Percentiles rank a stretch among this genome's conserved stretches.
Evolutionary conservation across 2,113 vertebrate species (phyloP).

Genomic region (Meleagris gallopavo): DNA sequence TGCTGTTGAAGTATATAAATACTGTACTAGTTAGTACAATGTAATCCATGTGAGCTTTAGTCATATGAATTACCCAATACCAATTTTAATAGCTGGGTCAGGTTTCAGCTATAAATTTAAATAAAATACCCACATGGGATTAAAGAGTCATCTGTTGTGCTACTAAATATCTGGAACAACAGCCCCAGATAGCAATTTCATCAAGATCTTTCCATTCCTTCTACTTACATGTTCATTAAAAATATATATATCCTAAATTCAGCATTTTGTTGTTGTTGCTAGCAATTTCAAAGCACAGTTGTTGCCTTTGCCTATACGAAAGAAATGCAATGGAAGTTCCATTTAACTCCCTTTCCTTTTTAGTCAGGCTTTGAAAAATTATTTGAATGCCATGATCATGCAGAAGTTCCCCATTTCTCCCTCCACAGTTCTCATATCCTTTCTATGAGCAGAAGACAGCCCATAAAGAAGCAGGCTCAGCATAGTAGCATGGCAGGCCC

Average conservation of each 20-base stretch:
- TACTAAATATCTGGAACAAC: background rate
- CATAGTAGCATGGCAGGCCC: background rate
- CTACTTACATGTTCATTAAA: background rate
- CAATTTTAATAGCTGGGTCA: background rate
- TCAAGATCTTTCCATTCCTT: conserved; percentile 13
- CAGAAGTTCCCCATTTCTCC: rapidly evolving
- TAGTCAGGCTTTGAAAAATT: background rate
- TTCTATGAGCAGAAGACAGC: background rate
- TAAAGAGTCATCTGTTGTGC: conserved; percentile 23
- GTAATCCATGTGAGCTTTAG: background rate
- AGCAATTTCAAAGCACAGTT: background rate
- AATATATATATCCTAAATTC: background rate
- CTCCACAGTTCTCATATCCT: rapidly evolving
- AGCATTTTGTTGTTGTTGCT: background rate
- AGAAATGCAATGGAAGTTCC: background rate
- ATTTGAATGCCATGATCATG: background rate
- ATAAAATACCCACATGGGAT: background rate
- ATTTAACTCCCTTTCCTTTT: background rate
- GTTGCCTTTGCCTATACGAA: background rate
- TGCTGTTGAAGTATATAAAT: background rate
- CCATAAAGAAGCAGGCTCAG: rapidly evolving
- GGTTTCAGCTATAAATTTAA: conserved; percentile 4
- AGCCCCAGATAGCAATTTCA: background rate
- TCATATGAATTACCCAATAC: background rate
- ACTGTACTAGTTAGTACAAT: background rate